Conservation (phyloP, 2,888 invertebrate genomes). For the Conomelus anceps region DNA sequence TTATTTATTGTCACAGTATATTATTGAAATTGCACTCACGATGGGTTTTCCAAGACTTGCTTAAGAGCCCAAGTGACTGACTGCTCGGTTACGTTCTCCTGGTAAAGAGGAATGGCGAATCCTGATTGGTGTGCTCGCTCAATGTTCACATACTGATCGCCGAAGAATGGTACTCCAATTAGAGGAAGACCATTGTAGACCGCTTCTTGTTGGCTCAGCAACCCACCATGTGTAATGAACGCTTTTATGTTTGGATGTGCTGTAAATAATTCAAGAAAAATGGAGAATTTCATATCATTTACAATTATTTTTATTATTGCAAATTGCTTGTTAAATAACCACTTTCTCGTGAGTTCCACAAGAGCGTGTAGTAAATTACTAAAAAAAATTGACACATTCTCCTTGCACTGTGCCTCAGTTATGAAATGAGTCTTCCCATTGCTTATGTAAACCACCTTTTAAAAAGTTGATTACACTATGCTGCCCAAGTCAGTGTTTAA, state of each 20-base stretch:
- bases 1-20: not conserved
- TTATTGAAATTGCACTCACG: conserved; percentile 39
- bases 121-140: conserved; percentile 42
- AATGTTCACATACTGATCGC: conserved; percentile 44
- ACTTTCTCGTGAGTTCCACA: too few relatives aligned
- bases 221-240: conserved; percentile 46
- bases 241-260: conserved; percentile 44
- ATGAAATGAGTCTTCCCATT: too few relatives aligned
- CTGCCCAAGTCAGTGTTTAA: too few relatives aligned
- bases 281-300: not conserved
- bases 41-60: conserved; percentile 41
- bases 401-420: too few relatives aligned
- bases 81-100: conserved; percentile 41
- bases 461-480: too few relatives aligned
- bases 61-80: conserved; percentile 40
- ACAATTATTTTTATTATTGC: too few relatives aligned
- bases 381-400: too few relatives aligned
- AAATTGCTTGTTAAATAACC: too few relatives aligned
- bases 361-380: too few relatives aligned
- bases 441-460: too few relatives aligned
- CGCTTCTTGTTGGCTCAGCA: conserved; percentile 44
- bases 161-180: conserved; percentile 44
- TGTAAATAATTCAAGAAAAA: not conserved
- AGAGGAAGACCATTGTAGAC: conserved; percentile 44
- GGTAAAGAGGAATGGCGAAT: conserved; percentile 41